Evolutionary conservation across 1,140 invertebrate genomes (phyloP).

Genomic region (Drosophila tristis): DNA sequence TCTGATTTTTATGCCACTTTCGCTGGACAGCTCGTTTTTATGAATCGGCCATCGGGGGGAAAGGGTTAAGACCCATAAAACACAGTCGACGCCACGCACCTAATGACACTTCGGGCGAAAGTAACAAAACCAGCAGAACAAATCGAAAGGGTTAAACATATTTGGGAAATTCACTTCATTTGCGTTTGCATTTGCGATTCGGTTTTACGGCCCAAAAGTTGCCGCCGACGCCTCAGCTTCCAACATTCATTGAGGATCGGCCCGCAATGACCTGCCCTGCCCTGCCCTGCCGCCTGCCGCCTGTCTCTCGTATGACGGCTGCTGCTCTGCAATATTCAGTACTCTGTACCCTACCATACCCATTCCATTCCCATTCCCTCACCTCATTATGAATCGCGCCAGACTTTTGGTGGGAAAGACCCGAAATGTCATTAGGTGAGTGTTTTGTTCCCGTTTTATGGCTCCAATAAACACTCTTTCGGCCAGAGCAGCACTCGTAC

Average conservation of each 20-base stretch:
- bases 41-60: conserved; percentile 53
- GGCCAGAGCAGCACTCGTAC: conserved; percentile 25
- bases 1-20: conserved; percentile 69
- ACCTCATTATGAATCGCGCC: conserved; percentile 76
- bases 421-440: conserved; percentile 76
- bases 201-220: conserved; percentile 70
- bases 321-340: conserved; percentile 29
- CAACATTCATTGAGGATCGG: conserved; percentile 60
- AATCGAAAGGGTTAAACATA: conserved; percentile 60
- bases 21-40: conserved; percentile 48
- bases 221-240: conserved; percentile 28
- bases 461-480: conserved; percentile 24
- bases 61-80: conserved; percentile 50
- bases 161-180: conserved; percentile 75
- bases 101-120: conserved; percentile 65
- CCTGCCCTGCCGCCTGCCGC: too few relatives aligned
- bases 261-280: conserved; percentile 1
- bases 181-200: conserved; percentile 44
- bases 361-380: background rate
- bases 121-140: conserved; percentile 37
- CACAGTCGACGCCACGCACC: conserved; percentile 65
- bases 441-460: conserved; percentile 68
- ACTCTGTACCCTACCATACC: background rate
- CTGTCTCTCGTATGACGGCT: background rate
- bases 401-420: conserved; percentile 81